A percentile compares a stretch with the other conserved stretches of the same genome.
phyloP scores from a whole-genome alignment of 2,113 vertebrate genomes.

The Myiagra hebetior region DNA sequence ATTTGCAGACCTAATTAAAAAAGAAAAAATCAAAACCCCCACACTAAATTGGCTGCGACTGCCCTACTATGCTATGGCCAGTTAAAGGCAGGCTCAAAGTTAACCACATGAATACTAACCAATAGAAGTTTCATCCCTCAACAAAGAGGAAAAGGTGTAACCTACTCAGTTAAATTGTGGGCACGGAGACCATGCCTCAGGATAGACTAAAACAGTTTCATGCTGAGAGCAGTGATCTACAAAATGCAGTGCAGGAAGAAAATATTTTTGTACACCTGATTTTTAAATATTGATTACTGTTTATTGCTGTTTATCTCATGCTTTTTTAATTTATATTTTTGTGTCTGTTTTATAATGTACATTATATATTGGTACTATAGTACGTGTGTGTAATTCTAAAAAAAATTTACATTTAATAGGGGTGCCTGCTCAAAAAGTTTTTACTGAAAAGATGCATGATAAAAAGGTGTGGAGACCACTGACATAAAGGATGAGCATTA shows the following conservation, averaged over 20 bases:
- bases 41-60: background rate
- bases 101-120: background rate
- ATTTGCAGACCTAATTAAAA: background rate
- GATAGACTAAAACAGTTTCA: background rate
- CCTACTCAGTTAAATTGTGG: background rate
- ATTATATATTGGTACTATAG: background rate
- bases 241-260: background rate
- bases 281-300: background rate
- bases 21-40: accelerated
- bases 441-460: background rate
- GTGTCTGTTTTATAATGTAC: background rate
- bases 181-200: background rate
- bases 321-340: background rate
- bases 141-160: background rate
- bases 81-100: background rate
- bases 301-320: background rate
- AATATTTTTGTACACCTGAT: background rate
- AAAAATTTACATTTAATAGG: background rate
- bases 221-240: background rate
- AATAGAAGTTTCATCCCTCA: background rate
- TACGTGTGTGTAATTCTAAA: background rate
- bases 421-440: background rate
- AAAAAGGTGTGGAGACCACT: background rate
- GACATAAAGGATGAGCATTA: background rate
- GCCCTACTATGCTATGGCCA: background rate